phyloP scores from a whole-genome alignment of 2,888 invertebrate genomes.

The Drosophila formosana region DNA sequence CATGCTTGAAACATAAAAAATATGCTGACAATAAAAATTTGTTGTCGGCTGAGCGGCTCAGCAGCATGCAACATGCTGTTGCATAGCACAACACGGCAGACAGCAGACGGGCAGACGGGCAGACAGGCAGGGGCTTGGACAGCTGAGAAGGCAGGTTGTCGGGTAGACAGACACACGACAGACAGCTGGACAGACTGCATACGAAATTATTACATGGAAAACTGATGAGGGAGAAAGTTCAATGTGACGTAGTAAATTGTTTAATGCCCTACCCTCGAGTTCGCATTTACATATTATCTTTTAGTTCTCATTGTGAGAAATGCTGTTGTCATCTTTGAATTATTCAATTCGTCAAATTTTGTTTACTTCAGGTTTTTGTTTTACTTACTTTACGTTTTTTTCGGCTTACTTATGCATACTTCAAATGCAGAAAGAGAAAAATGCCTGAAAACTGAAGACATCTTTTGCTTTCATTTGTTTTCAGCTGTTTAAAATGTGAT shows the following conservation, averaged over 20 bases:
- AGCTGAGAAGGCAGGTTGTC: not conserved
- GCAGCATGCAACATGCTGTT: slow-evolving; percentile 79
- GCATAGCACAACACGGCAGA: slow-evolving; percentile 42
- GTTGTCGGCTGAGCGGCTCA: slow-evolving; percentile 67
- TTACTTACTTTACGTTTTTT: not conserved
- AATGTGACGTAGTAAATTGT: slow-evolving; percentile 30
- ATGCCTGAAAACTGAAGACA: too few relatives aligned
- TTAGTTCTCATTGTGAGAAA: not conserved
- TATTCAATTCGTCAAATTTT: too few relatives aligned
- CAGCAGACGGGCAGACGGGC: slow-evolving; percentile 29
- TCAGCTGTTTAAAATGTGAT: too few relatives aligned
- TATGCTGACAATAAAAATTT: slow-evolving; percentile 80
- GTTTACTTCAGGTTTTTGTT: too few relatives aligned
- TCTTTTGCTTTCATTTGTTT: too few relatives aligned
- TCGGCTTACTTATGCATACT: too few relatives aligned
- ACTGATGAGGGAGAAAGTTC: slow-evolving; percentile 41
- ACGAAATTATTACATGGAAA: slow-evolving; percentile 23
- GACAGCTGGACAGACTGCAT: slow-evolving; percentile 20
- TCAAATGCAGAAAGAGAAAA: too few relatives aligned
- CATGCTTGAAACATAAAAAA: slow-evolving; percentile 74
- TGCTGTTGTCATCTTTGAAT: not conserved
- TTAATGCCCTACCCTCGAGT: slow-evolving; percentile 36
- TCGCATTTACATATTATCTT: not conserved
- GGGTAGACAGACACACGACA: slow-evolving; percentile 8
- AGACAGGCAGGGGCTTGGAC: not conserved